Evolutionary conservation across 2,888 invertebrate genomes (phyloP).

Genomic region (Caprella mutica): DNA sequence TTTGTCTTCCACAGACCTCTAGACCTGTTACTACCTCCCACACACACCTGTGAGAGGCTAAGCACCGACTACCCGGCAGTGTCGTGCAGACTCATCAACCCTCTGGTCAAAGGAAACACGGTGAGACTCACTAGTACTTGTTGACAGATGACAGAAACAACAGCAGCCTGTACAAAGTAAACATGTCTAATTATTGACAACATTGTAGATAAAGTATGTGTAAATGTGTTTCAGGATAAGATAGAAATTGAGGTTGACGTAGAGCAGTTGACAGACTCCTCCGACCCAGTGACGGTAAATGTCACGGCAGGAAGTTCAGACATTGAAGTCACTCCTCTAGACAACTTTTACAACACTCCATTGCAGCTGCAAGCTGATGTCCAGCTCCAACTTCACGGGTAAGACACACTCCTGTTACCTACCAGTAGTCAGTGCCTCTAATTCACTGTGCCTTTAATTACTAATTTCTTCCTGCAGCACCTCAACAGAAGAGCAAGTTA

Average conservation of each 20-base stretch:
- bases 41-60: neutral
- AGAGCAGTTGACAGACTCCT: slow-evolving; percentile 12
- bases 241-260: slow-evolving; percentile 15
- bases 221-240: slow-evolving; percentile 12
- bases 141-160: too few species aligned
- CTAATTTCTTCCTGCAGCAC: neutral
- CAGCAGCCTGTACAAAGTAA: too few species aligned
- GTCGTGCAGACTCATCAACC: neutral
- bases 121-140: too few species aligned
- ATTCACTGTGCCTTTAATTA: neutral
- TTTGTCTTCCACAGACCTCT: neutral
- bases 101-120: neutral
- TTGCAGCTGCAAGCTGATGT: slow-evolving; percentile 14
- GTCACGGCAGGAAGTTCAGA: slow-evolving; percentile 13
- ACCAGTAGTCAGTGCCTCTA: neutral
- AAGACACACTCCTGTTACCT: too few species aligned
- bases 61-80: neutral
- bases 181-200: too few species aligned
- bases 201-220: neutral
- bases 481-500: slow-evolving; percentile 17
- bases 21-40: slow-evolving; percentile 1
- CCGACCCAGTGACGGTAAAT: neutral
- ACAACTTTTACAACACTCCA: neutral
- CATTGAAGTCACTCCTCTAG: slow-evolving; percentile 4
- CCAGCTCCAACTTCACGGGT: slow-evolving; percentile 15